phyloP scores from a whole-genome alignment of 2,797 vertebrate genomes.

The Emydoidea blandingii region DNA sequence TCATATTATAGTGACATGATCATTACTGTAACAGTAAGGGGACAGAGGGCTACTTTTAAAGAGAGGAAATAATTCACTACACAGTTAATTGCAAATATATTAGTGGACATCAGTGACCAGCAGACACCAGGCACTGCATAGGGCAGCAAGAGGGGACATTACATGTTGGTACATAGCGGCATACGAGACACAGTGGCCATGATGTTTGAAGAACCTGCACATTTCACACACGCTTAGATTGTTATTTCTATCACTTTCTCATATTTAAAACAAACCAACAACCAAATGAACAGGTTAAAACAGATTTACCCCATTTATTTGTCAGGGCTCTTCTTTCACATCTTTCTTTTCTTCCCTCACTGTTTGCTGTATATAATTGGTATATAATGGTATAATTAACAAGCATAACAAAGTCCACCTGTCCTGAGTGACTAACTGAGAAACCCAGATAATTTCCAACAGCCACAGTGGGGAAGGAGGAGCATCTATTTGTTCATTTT shows the following conservation, averaged over 20 bases:
- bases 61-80: neutral
- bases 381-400: constrained; percentile 48
- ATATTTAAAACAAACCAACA: neutral
- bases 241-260: neutral
- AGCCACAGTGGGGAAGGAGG: neutral
- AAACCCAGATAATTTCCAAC: constrained; percentile 7
- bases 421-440: constrained; percentile 41
- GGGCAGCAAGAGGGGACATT: neutral
- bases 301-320: neutral
- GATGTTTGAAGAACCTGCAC: accelerated
- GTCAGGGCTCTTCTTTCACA: neutral
- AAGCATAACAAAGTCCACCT: constrained; percentile 32
- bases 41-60: constrained; percentile 15
- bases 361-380: constrained; percentile 3
- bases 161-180: neutral
- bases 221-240: neutral
- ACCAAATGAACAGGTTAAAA: neutral
- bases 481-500: neutral
- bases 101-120: neutral
- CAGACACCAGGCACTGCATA: accelerated
- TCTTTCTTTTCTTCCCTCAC: constrained; percentile 2
- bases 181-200: accelerated
- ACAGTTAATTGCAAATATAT: constrained; percentile 12
- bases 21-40: constrained; percentile 23
- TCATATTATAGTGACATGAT: neutral